Evolutionary conservation across 2,113 vertebrate species (phyloP), one percentile per base, ranked within the genome.

Genomic region (Gasterosteus aculeatus): DNA sequence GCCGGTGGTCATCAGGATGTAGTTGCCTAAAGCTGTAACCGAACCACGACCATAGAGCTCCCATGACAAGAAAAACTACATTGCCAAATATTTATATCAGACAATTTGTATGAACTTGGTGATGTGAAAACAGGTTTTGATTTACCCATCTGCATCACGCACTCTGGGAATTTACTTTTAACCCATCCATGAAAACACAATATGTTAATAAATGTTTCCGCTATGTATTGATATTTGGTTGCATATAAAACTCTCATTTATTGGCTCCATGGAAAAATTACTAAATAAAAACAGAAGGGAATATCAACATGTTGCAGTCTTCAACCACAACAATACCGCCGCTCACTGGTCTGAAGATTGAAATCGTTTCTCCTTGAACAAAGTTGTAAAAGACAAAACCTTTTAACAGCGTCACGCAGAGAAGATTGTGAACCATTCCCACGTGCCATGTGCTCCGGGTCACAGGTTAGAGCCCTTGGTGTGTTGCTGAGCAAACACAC

Each of bases 351-450:
- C 41, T 54, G 10, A 42, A 14, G 35, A 75, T 35, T 59, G 57
- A 79, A 72, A 90, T 81, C 33, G 81, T 82, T 84, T 90, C 85
- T 87, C 92, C 92, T 93, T 93, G 91, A 92, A 88, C 85, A 86
- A 90, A 91, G 90, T 91, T 92, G 44, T 47, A 78, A 88, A 90
- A 91, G 87, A 87, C 90, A 89, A 88, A 89, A 86, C 77, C 87
- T 89, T 88, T 81, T 66, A 85, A 49, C 78, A 79, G 92, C 75
- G 19, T 72, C 92, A 92, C 84, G 83, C 92, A 80, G 92, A 91
- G 90, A 92, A 89, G 87, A 93, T 92, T 93, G 90, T 83, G 82
- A 88, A 85, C 86, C 79, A 74, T 87, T 89, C 81, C 11, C 71
- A 80, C 42, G 82, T 91, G 82, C 78, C 87, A 57, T 90, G 87